A percentile compares a stretch with the other conserved stretches of the same genome.
phyloP scores from a whole-genome alignment of 2,888 invertebrate species.

The Petrolisthes manimaculis region DNA sequence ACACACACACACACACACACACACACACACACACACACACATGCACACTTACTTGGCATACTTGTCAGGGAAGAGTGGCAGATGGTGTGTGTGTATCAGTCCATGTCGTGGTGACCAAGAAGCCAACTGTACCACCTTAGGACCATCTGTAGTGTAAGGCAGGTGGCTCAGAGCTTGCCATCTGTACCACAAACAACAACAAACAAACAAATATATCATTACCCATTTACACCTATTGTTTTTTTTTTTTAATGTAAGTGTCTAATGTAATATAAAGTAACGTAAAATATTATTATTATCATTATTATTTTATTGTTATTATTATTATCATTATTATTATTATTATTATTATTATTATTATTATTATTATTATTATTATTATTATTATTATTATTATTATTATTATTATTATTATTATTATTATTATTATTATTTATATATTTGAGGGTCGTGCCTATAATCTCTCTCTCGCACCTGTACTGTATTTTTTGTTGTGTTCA shows the following conservation, averaged over 20 bases:
- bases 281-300: no score
- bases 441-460: no score
- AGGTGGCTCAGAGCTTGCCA: neutral
- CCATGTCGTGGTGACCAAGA: neutral
- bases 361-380: no score
- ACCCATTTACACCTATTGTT: neutral
- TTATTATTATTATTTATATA: no score
- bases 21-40: neutral
- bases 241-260: neutral
- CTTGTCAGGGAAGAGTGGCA: constrained; percentile 1
- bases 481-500: neutral
- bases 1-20: constrained; percentile 1
- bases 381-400: no score
- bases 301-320: no score
- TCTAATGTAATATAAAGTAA: neutral
- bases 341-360: no score
- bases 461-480: neutral
- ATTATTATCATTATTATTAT: no score
- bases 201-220: neutral
- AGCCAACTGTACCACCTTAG: neutral
- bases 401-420: no score
- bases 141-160: neutral
- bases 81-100: neutral
- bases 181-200: neutral
- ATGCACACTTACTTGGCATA: neutral